Evolutionary conservation across 2,113 vertebrate species (phyloP), one percentile per base, ranked within the genome.

Genomic region (Eulacestoma nigropectus): DNA sequence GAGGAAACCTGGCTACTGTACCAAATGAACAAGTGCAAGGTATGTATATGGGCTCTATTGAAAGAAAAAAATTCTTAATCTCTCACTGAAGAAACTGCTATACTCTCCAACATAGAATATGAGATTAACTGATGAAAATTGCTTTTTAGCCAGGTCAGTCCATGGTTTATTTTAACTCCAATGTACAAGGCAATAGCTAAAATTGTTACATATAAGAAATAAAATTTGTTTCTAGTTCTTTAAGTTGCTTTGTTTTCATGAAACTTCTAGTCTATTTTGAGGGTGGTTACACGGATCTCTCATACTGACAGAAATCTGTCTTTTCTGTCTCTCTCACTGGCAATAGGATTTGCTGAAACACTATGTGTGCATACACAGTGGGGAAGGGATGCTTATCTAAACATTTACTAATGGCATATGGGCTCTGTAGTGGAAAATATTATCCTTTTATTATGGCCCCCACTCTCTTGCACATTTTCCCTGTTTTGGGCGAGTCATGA

Each of bases 1-100:
- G 98, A 96, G 99, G 99, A 95, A 99, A 99, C 93, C 91, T 99
- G 86, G 98, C 96, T 64, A 97, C 98, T 32, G 92, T 99, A 96
- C 14, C 32, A 65, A 98, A 87, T 74, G 96, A 98, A n/a, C 96
- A 84, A 93, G 98, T 99, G n/a, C 99, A 99, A 99, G 98, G 99
- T 99, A 94, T 73, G 6, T 62, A 37, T 27, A 18, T 26, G 18
- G 20, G 11, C 22, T 90, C 32, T 57, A 11, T 1, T 73, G 67
- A 88, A 77, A 83, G 30, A 35, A 69, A 65, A 64, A 44, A 21
- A 39, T 14, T 4, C 14, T 33, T 46, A 37, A 8, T 30, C 5
- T 82, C 20, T 44, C 32, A 26, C 44, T 76, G 64, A 79, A 63
- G 21, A 75, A 79, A 64, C 11, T 35, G 3, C 39, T 79, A 1